Evolutionary conservation across 2,113 vertebrate genomes (phyloP).

Genomic region (Spermophilus dauricus): DNA sequence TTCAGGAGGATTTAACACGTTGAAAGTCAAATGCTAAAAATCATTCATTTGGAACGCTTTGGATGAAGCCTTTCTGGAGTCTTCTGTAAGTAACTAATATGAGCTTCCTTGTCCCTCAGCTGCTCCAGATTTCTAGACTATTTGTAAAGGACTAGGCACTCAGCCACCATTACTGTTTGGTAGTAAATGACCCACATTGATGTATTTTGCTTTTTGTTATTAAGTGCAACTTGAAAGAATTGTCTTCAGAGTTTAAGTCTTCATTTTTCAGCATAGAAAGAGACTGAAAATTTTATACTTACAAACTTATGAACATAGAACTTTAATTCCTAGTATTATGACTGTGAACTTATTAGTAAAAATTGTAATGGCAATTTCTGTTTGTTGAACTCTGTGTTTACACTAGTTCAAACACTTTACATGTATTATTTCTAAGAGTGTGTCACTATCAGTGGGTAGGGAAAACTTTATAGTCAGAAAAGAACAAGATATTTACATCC

Average conservation of each 20-base stretch:
- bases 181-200: conserved; percentile 12
- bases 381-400: neutral
- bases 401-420: neutral
- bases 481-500: neutral
- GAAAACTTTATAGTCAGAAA: neutral
- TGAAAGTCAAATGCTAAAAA: conserved; percentile 34
- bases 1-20: neutral
- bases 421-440: neutral
- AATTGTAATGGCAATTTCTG: neutral
- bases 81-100: neutral
- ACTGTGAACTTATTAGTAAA: neutral
- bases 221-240: conserved; percentile 8
- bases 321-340: neutral
- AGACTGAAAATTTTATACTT: neutral
- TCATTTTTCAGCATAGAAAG: neutral
- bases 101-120: neutral
- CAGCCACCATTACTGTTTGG: neutral
- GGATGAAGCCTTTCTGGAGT: neutral
- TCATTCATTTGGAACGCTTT: neutral
- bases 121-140: conserved; percentile 47
- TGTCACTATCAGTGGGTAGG: neutral
- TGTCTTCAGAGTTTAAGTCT: neutral
- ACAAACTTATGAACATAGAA: neutral
- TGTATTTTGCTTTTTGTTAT: conserved; percentile 45
- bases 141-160: neutral